phyloP scores from a whole-genome alignment of 2,113 vertebrate species.

The Rhipidura dahli region DNA sequence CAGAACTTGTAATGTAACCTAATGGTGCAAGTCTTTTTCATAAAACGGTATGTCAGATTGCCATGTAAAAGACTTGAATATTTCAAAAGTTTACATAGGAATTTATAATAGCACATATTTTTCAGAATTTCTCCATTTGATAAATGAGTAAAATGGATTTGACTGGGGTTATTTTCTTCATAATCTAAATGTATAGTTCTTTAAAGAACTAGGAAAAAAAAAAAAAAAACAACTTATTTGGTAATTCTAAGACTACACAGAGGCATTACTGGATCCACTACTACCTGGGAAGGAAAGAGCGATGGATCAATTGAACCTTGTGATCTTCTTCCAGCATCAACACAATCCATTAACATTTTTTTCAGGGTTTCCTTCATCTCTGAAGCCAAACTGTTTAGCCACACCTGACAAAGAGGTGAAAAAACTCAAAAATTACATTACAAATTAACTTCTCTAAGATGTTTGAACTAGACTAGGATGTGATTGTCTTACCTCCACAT shows the following conservation, averaged over 20 bases:
- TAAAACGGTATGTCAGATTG: not conserved
- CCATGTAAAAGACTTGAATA: not conserved
- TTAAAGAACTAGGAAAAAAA: not conserved
- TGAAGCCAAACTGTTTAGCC: conserved; percentile 86
- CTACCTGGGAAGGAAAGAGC: conserved; percentile 91
- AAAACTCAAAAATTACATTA: not conserved
- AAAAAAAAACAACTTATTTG: not conserved
- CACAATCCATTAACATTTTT: conserved; percentile 84
- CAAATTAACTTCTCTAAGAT: not conserved
- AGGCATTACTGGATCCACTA: not conserved
- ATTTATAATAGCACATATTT: not conserved
- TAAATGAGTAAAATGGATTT: not conserved
- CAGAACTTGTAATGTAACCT: not conserved
- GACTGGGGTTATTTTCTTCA: not conserved
- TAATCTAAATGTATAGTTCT: not conserved
- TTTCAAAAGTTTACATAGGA: not conserved
- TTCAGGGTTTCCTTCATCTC: conserved; percentile 95
- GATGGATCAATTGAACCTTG: conserved; percentile 84
- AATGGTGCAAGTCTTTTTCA: not conserved
- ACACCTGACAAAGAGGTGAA: conserved; percentile 74
- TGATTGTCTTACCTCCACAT: conserved; percentile 86
- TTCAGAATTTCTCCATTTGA: not conserved
- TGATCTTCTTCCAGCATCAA: conserved; percentile 80
- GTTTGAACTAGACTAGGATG: not conserved
- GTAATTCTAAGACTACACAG: not conserved